A percentile compares a stretch with the other conserved stretches of the same genome.
Conservation (phyloP, 1,140 invertebrate species). For the Trichomalopsis sarcophagae region DNA sequence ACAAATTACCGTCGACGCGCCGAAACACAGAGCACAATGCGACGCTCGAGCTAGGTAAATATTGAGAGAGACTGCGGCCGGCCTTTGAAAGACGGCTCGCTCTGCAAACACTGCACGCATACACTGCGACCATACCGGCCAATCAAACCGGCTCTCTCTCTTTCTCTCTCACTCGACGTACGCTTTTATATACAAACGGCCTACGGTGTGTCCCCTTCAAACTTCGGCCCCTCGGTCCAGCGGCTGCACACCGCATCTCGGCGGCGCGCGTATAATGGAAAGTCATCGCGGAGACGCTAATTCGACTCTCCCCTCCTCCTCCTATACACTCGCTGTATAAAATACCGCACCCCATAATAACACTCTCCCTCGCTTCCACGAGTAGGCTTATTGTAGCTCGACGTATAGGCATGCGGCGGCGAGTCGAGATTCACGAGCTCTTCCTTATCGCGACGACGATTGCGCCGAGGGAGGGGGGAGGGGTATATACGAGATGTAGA, state of each 20-base stretch:
- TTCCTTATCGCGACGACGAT: background rate
- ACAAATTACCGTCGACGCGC: constrained; percentile 33
- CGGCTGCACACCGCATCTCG: background rate
- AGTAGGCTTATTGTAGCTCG: too few relatives aligned
- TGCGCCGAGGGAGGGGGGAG: background rate
- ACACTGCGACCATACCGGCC: background rate
- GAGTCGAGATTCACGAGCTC: background rate
- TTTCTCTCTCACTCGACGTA: too few relatives aligned
- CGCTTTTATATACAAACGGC: constrained; percentile 18
- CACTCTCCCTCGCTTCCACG: too few relatives aligned
- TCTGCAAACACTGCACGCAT: background rate
- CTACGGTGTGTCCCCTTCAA: background rate
- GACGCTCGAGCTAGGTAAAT: constrained; percentile 21
- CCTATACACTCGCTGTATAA: background rate
- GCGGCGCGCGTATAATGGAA: background rate
- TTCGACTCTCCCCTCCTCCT: background rate
- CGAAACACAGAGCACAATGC: background rate
- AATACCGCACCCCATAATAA: too few relatives aligned
- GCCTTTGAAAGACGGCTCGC: background rate
- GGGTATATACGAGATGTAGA: background rate
- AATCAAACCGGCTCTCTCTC: background rate
- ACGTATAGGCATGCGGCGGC: too few relatives aligned
- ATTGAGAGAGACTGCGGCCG: constrained; percentile 7
- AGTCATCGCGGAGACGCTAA: background rate
- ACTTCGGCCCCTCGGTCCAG: background rate